A percentile compares a stretch with the other conserved stretches of the same genome.
Evolutionary conservation across 2,797 vertebrate genomes (phyloP).

Genomic region (Allobates femoralis): DNA sequence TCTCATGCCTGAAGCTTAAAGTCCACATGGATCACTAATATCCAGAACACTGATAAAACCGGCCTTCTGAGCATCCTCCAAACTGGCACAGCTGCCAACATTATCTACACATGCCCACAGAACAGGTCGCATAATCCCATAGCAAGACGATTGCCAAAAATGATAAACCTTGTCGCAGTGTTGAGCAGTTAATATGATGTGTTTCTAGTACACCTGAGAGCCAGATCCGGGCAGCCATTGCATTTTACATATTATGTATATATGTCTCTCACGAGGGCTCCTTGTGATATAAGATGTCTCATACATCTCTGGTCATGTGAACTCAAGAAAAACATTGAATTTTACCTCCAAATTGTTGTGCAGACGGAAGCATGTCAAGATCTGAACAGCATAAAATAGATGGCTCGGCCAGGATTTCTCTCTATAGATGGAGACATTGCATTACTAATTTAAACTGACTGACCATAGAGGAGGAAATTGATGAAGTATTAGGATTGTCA

Average conservation of each 20-base stretch:
- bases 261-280: too few relatives aligned
- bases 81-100: conserved; percentile 1
- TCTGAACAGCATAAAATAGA: conserved; percentile 5
- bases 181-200: neutral
- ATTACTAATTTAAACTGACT: conserved; percentile 67
- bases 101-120: neutral
- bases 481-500: conserved; percentile 66
- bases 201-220: neutral
- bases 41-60: neutral
- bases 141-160: neutral
- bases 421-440: conserved; percentile 57
- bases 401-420: conserved; percentile 62
- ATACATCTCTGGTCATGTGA: conserved; percentile 16
- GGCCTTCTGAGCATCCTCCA: neutral
- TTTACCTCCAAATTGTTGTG: conserved; percentile 30
- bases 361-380: conserved; percentile 42
- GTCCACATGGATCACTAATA: neutral
- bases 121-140: neutral
- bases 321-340: conserved; percentile 51
- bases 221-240: too few relatives aligned
- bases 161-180: neutral
- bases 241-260: too few relatives aligned
- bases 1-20: neutral
- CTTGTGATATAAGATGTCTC: conserved; percentile 15
- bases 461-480: conserved; percentile 65